Evolutionary conservation across 1,140 invertebrate genomes (phyloP), one percentile per base, ranked within the genome.

Genomic region (Pseudomyrmex concolor): DNA sequence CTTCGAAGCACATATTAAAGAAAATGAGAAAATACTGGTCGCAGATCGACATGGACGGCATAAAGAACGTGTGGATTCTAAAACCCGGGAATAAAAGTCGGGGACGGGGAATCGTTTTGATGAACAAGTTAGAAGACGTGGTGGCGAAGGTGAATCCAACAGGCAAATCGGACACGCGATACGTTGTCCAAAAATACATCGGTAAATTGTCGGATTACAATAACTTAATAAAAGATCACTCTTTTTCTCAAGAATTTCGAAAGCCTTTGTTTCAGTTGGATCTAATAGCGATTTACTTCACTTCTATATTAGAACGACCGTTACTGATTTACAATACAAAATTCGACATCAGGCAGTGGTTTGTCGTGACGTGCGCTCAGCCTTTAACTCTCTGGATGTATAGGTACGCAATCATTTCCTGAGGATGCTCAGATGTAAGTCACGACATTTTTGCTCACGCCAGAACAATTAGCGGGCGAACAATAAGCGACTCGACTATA

Each of bases 141-240:
- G 93, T 98, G 84, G 96, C 96, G 62, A 96, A 96, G 83, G 95
- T 97, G 48, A 96, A 96, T 91, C 94, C 95, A 8, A 93, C 94
- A 9, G 95, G 94, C 81, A 95, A 93, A 92, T 93, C 95, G 19
- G 97, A 98, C 91, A 96, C 96, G 82, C 96, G 97, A 95, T 99
- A 97, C 92, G 97, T 99, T 54, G 97, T 99, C 22, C 98, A 99
- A 93, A 99, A 99, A 94, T 99, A 99, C 92, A 98, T 99, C 87
- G 98, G 98, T 98, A 94, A 25, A 60, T 1, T 77, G 34, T 67
- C 34, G 4, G 19, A 54, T 34, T 68, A 34, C 34, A 77, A 67
- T 66, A 68, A 77, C 34, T 22, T 17, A 63, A n/a, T 22, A 13
- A 19, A 43, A n/a, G n/a, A 48, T 80, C 59, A 48, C 45, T 57